Evolutionary conservation across 1,140 invertebrate species (phyloP).

Genomic region (Drosophila kohkoa): DNA sequence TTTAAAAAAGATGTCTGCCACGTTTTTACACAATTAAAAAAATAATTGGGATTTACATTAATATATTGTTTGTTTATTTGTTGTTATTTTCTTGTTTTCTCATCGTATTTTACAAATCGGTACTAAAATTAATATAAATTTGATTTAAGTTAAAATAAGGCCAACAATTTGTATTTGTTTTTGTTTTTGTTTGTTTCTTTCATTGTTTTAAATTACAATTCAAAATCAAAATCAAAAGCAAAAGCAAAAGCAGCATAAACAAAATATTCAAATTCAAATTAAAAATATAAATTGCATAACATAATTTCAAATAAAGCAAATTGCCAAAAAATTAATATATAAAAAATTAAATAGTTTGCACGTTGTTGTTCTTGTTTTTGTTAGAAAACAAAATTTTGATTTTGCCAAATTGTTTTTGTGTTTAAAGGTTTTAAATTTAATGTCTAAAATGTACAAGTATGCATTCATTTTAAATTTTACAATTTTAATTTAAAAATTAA

Average conservation of each 20-base stretch:
- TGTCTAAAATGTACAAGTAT: conserved; percentile 44
- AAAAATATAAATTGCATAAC: conserved; percentile 57
- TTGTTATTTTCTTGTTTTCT: conserved; percentile 36
- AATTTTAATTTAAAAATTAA: conserved; percentile 66
- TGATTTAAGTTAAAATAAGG: conserved; percentile 82
- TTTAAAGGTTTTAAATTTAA: conserved; percentile 17
- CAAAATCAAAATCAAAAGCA: conserved; percentile 46
- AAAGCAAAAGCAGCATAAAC: conserved; percentile 57
- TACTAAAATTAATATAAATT: conserved; percentile 80
- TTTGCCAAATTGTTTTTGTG: conserved; percentile 52
- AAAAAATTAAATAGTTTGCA: conserved; percentile 57
- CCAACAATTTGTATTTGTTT: conserved; percentile 62
- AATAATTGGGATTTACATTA: conserved; percentile 48
- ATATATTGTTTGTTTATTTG: conserved; percentile 49
- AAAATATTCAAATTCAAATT: conserved; percentile 60
- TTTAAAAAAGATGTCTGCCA: conserved; percentile 66
- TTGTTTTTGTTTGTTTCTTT: conserved; percentile 21
- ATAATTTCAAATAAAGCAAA: conserved; percentile 34
- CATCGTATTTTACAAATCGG: conserved; percentile 54
- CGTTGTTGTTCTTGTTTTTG: conserved; percentile 41
- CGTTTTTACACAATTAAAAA: conserved; percentile 59
- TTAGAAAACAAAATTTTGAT: conserved; percentile 69
- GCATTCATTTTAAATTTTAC: conserved; percentile 56
- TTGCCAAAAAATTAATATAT: conserved; percentile 24
- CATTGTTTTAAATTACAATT: conserved; percentile 28